phyloP scores from a whole-genome alignment of 2,888 invertebrate species.

The Didymodactylos carnosus region DNA sequence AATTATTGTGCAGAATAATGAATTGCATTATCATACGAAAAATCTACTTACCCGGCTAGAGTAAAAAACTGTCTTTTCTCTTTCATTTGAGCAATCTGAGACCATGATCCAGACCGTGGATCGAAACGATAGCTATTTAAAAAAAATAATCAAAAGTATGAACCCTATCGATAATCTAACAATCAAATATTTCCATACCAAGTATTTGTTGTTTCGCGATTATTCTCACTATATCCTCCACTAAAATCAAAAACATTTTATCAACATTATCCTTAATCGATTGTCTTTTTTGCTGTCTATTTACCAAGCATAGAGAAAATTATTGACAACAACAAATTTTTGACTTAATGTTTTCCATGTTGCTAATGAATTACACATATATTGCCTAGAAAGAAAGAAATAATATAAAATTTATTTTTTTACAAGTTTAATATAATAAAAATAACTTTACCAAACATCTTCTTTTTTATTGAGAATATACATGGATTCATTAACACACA shows the following conservation, averaged over 20 bases:
- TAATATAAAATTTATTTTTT: no score
- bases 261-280: no score
- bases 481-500: constrained; percentile 13
- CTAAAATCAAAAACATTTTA: no score
- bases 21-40: not conserved
- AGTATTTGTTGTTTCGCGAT: constrained; percentile 10
- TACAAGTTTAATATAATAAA: no score
- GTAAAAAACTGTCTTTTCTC: constrained; percentile 15
- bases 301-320: constrained; percentile 13
- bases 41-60: not conserved
- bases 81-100: constrained; percentile 3
- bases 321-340: constrained; percentile 14
- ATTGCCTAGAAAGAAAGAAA: no score
- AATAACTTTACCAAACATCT: constrained; percentile 12
- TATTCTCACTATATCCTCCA: constrained; percentile 11
- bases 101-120: constrained; percentile 7
- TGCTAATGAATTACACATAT: constrained; percentile 11
- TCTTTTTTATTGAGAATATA: constrained; percentile 9
- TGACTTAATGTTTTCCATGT: constrained; percentile 9
- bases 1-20: not conserved
- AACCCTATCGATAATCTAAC: no score
- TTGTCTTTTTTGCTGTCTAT: no score
- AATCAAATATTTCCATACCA: no score
- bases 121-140: constrained; percentile 13
- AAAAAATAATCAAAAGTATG: no score